These are phyloP conservation scores for Neoascia interrupta DNA, from an alignment of 2,888 invertebrate species.

Conservation along the genomic window DNA sequence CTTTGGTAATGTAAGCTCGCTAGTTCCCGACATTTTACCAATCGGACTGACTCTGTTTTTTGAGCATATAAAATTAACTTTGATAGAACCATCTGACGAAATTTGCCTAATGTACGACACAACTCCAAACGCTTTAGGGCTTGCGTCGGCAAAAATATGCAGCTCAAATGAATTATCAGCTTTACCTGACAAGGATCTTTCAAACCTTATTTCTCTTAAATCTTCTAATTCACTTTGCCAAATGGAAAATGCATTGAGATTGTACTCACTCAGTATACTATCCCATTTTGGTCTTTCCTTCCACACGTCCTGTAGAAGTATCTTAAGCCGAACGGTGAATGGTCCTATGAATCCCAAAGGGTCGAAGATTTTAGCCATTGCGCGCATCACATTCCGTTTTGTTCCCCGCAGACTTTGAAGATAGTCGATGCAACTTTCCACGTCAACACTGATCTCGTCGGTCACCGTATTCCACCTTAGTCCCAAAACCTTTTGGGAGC, in stretches of 20 bases:
- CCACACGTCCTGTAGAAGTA: slow-evolving; percentile 4
- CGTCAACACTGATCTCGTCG: slow-evolving; percentile 16
- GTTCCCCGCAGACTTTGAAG: slow-evolving; percentile 6
- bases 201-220: not conserved
- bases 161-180: not conserved
- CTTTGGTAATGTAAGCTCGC: slow-evolving; percentile 7
- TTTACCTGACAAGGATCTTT: not conserved
- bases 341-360: slow-evolving; percentile 47
- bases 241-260: not conserved
- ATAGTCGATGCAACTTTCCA: slow-evolving; percentile 6
- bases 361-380: slow-evolving; percentile 24
- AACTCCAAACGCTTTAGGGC: slow-evolving; percentile 14
- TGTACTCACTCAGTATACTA: not conserved
- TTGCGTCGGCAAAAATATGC: slow-evolving; percentile 21
- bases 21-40: not conserved
- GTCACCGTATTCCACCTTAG: slow-evolving; percentile 35
- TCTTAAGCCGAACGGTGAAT: slow-evolving; percentile 42
- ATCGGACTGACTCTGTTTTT: slow-evolving; percentile 13
- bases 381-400: slow-evolving; percentile 8
- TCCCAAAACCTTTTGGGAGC: slow-evolving; percentile 48
- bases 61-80: slow-evolving; percentile 5
- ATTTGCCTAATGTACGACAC: slow-evolving; percentile 5
- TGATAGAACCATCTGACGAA: not conserved
- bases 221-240: not conserved
- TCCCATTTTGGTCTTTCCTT: slow-evolving; percentile 9